phyloP scores from a whole-genome alignment of 1,140 invertebrate genomes.

The Chironomus striatipennis region DNA sequence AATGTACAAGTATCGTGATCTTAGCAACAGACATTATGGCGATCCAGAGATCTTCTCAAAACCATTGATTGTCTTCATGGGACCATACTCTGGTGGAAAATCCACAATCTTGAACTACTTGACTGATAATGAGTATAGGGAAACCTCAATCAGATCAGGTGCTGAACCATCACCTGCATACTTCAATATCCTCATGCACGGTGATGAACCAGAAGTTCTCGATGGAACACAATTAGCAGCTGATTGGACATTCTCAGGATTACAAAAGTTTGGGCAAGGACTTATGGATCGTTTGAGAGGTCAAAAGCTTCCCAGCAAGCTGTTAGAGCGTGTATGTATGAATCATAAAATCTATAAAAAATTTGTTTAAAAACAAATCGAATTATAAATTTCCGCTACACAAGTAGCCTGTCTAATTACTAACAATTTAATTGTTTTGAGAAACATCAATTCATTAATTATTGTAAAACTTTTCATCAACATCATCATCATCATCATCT shows the following conservation, averaged over 20 bases:
- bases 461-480: too few species aligned
- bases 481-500: too few species aligned
- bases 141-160: conserved; percentile 79
- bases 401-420: too few species aligned
- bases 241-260: conserved; percentile 84
- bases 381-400: too few species aligned
- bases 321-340: conserved; percentile 74
- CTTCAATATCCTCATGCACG: conserved; percentile 88
- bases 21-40: conserved; percentile 86
- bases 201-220: conserved; percentile 71
- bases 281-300: conserved; percentile 82
- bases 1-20: conserved; percentile 83
- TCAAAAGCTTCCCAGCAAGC: conserved; percentile 66
- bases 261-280: conserved; percentile 92
- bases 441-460: too few species aligned
- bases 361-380: too few species aligned
- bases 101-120: conserved; percentile 91
- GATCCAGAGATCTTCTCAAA: conserved; percentile 94
- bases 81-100: conserved; percentile 92
- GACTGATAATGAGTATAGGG: conserved; percentile 74
- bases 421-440: too few species aligned
- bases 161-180: conserved; percentile 88
- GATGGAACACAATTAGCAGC: conserved; percentile 88
- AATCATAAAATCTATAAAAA: background rate
- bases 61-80: conserved; percentile 85